Evolutionary conservation across 2,888 invertebrate genomes (phyloP), one percentile per base, ranked within the genome.

Genomic region (Patella caerulea): DNA sequence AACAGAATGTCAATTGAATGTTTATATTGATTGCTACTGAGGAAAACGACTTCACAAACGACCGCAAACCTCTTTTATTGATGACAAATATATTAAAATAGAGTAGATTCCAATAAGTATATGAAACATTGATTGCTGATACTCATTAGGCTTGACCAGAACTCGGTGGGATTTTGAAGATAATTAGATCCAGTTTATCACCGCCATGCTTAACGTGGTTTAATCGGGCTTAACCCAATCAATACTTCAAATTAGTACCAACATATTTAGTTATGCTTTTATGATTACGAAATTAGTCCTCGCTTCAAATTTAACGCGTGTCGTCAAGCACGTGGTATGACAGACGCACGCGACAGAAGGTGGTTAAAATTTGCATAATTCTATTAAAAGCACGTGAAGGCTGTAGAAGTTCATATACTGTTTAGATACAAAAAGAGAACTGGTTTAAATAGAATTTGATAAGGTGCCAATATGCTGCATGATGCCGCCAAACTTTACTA

Each of bases 341-440:
- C 65, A 65, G 65, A 65, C 65, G 65, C 65, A 65, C 65, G 65
- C 65, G 74, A 69, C 74, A 74, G 74, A 74, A 74, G 74, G 74
- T 65, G 74, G 74, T 19, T 12, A 15, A 69, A 74, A 74, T 74
- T 74, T 65, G 69, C 74, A 74, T 74, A 74, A 74, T 74, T 74
- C 74, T 52, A 74, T 74, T 65, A 54, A 65, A 74, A 65, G 14
- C 24, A 24, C 12, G 65, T 65, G 65, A 65, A 65, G 19, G 24
- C 19, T 24, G 24, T 65, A 24, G 65, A 65, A 24, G 65, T 65
- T 65, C 19, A 65, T 19, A 24, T 19, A 12, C 19, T 65, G 12
- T 24, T 24, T 24, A 24, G 65, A 24, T 65, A 65, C 19, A 65
- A 65, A 19, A 24, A 15, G 65, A 24, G 65, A 65, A 65, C 24